These are phyloP conservation scores for Phodopus roborovskii DNA, from an alignment of 2,113 vertebrate genomes.

Conservation along the genomic window DNA sequence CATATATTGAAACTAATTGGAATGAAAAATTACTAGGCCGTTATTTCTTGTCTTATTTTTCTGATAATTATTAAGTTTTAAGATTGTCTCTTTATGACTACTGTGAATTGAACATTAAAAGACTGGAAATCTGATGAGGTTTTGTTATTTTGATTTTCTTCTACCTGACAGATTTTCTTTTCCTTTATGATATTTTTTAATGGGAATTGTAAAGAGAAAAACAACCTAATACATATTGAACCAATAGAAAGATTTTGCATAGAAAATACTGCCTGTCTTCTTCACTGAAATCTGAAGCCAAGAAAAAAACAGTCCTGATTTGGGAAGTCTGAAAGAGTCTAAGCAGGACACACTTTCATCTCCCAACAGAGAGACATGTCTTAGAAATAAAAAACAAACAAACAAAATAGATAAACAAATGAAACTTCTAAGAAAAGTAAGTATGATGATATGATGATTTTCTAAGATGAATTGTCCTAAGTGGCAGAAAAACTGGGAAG, in stretches of 20 bases:
- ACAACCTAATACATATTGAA: not conserved
- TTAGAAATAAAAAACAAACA: not conserved
- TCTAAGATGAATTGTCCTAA: not conserved
- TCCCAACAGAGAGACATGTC: not conserved
- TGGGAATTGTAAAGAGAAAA: not conserved
- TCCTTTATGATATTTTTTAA: slow-evolving; percentile 76
- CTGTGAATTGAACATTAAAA: slow-evolving; percentile 52
- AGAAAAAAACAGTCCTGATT: not conserved
- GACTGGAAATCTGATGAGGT: not conserved
- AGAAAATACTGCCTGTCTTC: slow-evolving; percentile 21
- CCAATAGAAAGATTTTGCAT: slow-evolving; percentile 46
- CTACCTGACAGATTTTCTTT: not conserved
- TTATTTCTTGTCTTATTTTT: slow-evolving; percentile 39
- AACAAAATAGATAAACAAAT: not conserved
- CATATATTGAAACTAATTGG: slow-evolving; percentile 50
- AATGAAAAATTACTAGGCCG: slow-evolving; percentile 18
- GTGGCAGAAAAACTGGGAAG: not conserved
- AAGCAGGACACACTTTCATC: not conserved
- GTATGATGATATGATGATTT: not conserved
- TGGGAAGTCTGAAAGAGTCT: not conserved
- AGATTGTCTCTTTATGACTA: slow-evolving; percentile 48
- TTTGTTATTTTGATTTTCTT: not conserved
- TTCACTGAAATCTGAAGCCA: not conserved
- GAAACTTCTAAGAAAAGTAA: not conserved
- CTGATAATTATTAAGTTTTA: slow-evolving; percentile 73